Evolutionary conservation across 2,888 invertebrate species (phyloP), one percentile per base, ranked within the genome.

Genomic region (Mythimna impura): DNA sequence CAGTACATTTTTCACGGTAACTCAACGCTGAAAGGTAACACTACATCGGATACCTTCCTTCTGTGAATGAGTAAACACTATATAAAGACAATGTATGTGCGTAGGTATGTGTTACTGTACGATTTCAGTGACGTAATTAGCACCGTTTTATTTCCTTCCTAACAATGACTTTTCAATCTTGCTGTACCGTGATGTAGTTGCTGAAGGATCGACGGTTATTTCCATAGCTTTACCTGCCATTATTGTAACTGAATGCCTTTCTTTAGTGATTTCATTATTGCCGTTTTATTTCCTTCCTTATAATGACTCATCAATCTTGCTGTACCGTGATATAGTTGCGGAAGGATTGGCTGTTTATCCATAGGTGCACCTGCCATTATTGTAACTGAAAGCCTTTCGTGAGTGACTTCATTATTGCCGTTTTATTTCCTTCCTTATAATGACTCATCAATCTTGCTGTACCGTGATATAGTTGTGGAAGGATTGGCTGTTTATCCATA

Each of bases 1-100:
- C 62, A 7, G 10, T 17, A 40, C n/a, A 25, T n/a, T 60, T 22
- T 58, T 69, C 58, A 58, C 17, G 7, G 78, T 66, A 60, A 73
- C 50, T 34, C n/a, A 67, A 58, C 30, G 58, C 50, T 80, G 73
- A 65, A 81, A 76, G 66, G 43, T 72, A 66, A 80, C 40, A 54
- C 55, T 30, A 10, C 2, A 55, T 58, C 63, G 50, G 36, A 69
- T 54, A 30, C 57, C 67, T 69, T 55, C 30, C 17, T 64, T 75
- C 40, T 20, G 1, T 50, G 76, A 65, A 65, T 66, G 58, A 43
- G 25, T 73, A 71, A 81, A 80, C 71, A 65, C 30, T 17, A 40
- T 69, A 14, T 58, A 17, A 72, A 70, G 52, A 57, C 77, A 55
- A 69, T n/a, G 71, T 63, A 36, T 47, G 30, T 64, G 50, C 54